phyloP scores from a whole-genome alignment of 1,140 invertebrate genomes.

The Meloidogyne chitwoodi region DNA sequence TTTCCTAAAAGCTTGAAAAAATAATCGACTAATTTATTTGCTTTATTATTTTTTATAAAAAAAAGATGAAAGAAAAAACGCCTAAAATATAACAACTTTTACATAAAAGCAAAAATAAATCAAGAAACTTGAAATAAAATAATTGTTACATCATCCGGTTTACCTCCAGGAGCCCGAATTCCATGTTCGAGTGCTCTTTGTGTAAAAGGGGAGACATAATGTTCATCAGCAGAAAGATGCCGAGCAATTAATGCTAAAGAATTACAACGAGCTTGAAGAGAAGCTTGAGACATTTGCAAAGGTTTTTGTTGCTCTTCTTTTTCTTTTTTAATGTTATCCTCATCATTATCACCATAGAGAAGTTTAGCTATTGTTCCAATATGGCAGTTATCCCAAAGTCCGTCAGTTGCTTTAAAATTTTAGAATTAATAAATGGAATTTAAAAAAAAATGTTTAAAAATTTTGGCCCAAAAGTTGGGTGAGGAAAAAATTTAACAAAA shows the following conservation, averaged over 20 bases:
- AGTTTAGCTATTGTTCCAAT: constrained; percentile 62
- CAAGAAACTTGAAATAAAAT: constrained; percentile 66
- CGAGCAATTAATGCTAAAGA: constrained; percentile 88
- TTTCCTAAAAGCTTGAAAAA: too few relatives aligned
- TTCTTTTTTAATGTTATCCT: constrained; percentile 78
- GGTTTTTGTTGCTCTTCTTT: constrained; percentile 33
- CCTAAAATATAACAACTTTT: too few relatives aligned
- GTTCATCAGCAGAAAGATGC: constrained; percentile 82
- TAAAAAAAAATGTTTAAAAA: neutral
- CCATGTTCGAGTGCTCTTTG: constrained; percentile 71
- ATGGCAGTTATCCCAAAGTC: constrained; percentile 94
- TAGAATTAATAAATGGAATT: neutral
- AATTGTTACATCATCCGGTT: constrained; percentile 85
- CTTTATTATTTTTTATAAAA: too few relatives aligned
- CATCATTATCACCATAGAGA: neutral
- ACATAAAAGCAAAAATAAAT: neutral
- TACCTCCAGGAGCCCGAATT: constrained; percentile 63
- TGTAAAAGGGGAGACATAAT: constrained; percentile 91
- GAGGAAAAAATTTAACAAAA: too few relatives aligned
- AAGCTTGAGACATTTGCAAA: neutral
- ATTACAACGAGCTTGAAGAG: constrained; percentile 81
- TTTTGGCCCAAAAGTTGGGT: too few relatives aligned
- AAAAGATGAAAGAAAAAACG: too few relatives aligned
- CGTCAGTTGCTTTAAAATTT: constrained; percentile 75
- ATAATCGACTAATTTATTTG: too few relatives aligned